These are phyloP conservation scores for Collichthys lucidus DNA, from an alignment of 2,113 vertebrate species.

Conservation along the genomic window DNA sequence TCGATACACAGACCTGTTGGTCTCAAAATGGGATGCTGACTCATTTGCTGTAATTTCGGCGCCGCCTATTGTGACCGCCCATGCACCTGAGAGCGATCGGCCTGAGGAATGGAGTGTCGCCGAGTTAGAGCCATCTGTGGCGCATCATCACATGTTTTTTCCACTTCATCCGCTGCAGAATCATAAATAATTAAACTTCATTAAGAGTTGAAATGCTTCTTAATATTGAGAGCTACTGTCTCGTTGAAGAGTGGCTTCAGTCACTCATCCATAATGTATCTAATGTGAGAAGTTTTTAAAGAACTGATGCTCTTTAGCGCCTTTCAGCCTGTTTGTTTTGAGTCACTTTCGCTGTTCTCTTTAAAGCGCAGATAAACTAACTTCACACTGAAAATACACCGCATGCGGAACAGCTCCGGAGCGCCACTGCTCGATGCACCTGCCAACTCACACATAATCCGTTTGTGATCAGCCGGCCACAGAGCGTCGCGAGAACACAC, in stretches of 20 bases:
- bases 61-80: neutral
- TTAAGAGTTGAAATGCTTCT: neutral
- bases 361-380: neutral
- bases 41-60: conserved; percentile 47
- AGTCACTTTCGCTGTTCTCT: neutral
- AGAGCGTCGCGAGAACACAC: no score
- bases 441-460: no score
- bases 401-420: no score
- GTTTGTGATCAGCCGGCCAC: no score
- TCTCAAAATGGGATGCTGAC: conserved; percentile 42
- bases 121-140: neutral
- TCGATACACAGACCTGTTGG: conserved; percentile 30
- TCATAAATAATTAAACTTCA: neutral
- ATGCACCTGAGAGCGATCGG: conserved; percentile 29
- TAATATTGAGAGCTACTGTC: neutral
- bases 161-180: neutral
- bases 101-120: neutral
- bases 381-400: no score
- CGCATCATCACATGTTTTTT: neutral
- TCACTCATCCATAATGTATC: neutral
- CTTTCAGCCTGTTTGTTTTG: neutral
- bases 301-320: neutral
- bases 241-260: neutral
- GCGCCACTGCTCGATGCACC: no score
- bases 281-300: neutral